Base-by-base conservation (phyloP, 2,888 invertebrate genomes). In the Xylocampa areola region DNA sequence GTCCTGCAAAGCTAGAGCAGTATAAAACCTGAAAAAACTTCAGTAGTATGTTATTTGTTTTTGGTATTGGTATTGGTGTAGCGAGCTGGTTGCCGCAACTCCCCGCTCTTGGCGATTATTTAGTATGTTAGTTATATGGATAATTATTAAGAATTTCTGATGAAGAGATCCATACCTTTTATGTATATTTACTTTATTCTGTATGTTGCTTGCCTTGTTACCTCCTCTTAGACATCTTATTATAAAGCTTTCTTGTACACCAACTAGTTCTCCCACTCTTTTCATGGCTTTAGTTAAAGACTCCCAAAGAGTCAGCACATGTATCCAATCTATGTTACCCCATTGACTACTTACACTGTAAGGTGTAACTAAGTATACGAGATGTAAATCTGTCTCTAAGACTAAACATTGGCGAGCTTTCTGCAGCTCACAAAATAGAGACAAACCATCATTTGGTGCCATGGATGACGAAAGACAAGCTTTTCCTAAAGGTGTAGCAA, bases 361-460 rank as follows among this genome's bases (percentile, higher is more conserved):
- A 0, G 99, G 99, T 1, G 99, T 99, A 32, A 99, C 99, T 79
- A 98, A 94, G 88, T 99, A 99, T 40, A 99, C 96, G 32, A 99
- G 95, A 89, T 99, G 99, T 2, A 99, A 94, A 79, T 99, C 99
- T 49, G 97, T 98, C 84, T 99, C 98, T 8, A 99, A 91, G 0
- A 98, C 98, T 82, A 99, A 96, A 81, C 97, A 97, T 76, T 97
- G 96, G 6, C 98, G 95, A 0, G 99, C 98, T 86, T 96, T 97
- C 86, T 98, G 97, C 19, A 99, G 88, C 87, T 99, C 99, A 63
- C 96, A 95, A 82, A 99, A 98, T 33, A 99, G 95, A 13, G 96
- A 95, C 6, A 99, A 92, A 0, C 98, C 99, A 86, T 99, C 98
- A 83, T 97, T 97, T 0, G 99, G 99, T n/a, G 98, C 96, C 89